Evolutionary conservation across 1,140 invertebrate species (phyloP), one percentile per base, ranked within the genome.

Genomic region (Drosophila prosaltans): DNA sequence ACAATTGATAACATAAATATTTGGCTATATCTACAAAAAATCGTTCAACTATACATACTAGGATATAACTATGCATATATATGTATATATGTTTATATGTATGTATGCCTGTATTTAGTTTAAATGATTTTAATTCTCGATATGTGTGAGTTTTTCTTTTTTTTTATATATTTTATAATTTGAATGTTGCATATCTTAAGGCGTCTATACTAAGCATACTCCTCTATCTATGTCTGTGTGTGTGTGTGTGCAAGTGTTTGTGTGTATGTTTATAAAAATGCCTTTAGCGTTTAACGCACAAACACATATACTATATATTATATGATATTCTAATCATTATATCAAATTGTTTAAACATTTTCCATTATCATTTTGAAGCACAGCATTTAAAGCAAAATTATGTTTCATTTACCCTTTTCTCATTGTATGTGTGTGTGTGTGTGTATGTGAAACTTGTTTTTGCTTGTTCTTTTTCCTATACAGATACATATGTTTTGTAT

Each of bases 101-200:
- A 32, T 60, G 5, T 51, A 51, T 61, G 26, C 55, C 16, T 51
- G 36, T 21, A 24, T 51, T 48, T 66, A 51, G 21, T 63, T 74
- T 84, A 68, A 77, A 80, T 79, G 66, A 80, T 80, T 84, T 85
- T 57, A 41, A 68, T 65, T 69, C 69, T 85, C 82, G 82, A 85
- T 85, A 85, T 85, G 81, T 85, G 73, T 74, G 78, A 69, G 36
- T 65, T 58, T 65, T 73, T 41, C 7, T 67, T 48, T 73, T 41
- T 11, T 70, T 55, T 51, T 26, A n/a, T 32, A 43, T 51, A 41
- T 67, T 28, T 74, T 80, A 67, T 69, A 77, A 80, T 77, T 80
- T 69, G 65, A 69, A 68, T 55, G 51, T 76, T 84, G 69, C 76
- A 77, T 73, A 69, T 41, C 80, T 84, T 84, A 83, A 83, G 80